phyloP scores from a whole-genome alignment of 2,888 invertebrate genomes.

The Oxytorus armatus region DNA sequence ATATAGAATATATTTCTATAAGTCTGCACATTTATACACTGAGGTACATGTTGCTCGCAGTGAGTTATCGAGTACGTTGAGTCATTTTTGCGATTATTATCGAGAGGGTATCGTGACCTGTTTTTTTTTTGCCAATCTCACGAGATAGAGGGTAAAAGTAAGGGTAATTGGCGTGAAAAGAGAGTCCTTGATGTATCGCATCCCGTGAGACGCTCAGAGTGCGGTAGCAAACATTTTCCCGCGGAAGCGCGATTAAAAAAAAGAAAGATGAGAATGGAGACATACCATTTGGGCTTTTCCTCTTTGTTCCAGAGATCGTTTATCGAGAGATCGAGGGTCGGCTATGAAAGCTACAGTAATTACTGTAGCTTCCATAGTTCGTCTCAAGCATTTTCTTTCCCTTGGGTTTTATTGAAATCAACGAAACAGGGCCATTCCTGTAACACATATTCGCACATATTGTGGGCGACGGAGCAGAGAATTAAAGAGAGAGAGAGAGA shows the following conservation, averaged over 20 bases:
- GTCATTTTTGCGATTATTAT: constrained; percentile 25
- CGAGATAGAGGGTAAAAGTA: constrained; percentile 22
- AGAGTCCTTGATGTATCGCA: constrained; percentile 44
- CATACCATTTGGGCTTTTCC: constrained; percentile 21
- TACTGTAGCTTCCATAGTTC: constrained; percentile 16
- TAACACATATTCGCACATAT: neutral
- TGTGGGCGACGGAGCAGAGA: too few species aligned
- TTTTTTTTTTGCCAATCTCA: constrained; percentile 33
- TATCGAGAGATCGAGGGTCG: constrained; percentile 24
- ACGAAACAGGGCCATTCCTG: constrained; percentile 1
- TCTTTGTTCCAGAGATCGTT: constrained; percentile 55
- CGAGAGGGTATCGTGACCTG: constrained; percentile 50
- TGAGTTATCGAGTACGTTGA: constrained; percentile 29
- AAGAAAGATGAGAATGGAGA: constrained; percentile 9
- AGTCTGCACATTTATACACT: too few species aligned
- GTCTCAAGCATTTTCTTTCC: too few species aligned
- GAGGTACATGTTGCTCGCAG: neutral
- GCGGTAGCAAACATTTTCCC: constrained; percentile 47
- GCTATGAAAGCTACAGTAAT: constrained; percentile 13
- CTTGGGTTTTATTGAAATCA: neutral
- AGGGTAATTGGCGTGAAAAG: constrained; percentile 49
- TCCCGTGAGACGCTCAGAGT: constrained; percentile 27
- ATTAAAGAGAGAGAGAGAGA: too few species aligned
- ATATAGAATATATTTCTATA: too few species aligned
- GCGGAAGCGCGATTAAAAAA: constrained; percentile 42